Percentiles rank a stretch among this genome's conserved stretches.
Conservation (phyloP, 2,888 invertebrate genomes). For the Nomada hirtipes region DNA sequence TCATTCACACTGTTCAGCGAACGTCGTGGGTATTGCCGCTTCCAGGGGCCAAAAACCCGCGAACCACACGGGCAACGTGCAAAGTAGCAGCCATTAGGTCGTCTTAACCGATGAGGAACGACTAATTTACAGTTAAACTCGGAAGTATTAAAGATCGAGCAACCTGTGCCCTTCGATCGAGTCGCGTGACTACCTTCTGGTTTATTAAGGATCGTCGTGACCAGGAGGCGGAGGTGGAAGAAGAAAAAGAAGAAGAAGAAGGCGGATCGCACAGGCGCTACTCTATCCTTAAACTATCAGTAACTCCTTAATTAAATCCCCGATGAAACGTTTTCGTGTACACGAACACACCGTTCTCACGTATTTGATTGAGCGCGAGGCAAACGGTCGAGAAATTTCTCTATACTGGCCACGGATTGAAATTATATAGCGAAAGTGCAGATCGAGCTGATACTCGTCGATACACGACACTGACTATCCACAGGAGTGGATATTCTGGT, state of each 20-base stretch:
- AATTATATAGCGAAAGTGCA: neutral
- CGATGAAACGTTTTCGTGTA: slow-evolving; percentile 61
- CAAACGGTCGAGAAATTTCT: neutral
- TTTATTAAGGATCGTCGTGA: slow-evolving; percentile 11
- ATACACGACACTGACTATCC: neutral
- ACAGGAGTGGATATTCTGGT: neutral
- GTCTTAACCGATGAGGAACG: neutral
- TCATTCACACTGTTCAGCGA: neutral
- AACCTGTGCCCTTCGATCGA: slow-evolving; percentile 26
- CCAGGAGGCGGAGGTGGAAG: slow-evolving; percentile 12
- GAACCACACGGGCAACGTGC: slow-evolving; percentile 78
- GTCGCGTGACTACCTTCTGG: slow-evolving; percentile 27
- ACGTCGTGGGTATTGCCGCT: slow-evolving; percentile 10
- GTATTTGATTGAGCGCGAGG: neutral
- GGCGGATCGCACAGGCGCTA: slow-evolving; percentile 43
- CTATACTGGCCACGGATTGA: neutral
- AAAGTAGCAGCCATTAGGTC: slow-evolving; percentile 70
- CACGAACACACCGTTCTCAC: slow-evolving; percentile 47
- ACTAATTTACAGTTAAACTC: neutral
- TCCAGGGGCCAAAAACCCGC: slow-evolving; percentile 14
- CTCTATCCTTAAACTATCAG: slow-evolving; percentile 65
- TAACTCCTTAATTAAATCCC: slow-evolving; percentile 67
- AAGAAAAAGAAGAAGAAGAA: slow-evolving; percentile 29
- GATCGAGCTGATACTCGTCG: neutral
- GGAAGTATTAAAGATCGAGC: neutral